Percentiles rank a stretch among this genome's conserved stretches.
Evolutionary conservation across 2,797 vertebrate genomes (phyloP).

Genomic region (Tamandua tetradactyla): DNA sequence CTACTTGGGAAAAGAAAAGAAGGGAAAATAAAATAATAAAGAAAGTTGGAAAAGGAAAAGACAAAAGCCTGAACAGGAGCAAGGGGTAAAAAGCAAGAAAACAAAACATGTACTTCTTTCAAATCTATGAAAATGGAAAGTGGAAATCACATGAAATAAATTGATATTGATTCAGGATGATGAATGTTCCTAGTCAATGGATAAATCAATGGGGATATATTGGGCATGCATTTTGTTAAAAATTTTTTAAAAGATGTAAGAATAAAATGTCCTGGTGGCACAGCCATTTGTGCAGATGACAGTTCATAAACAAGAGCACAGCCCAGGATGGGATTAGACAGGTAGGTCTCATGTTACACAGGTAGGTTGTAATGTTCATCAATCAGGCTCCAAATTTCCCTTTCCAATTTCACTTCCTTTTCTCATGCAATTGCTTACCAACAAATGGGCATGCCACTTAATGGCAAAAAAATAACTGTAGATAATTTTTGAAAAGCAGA

Average conservation of each 20-base stretch:
- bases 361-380: too few species aligned
- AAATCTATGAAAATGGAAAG: background rate
- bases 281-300: accelerated
- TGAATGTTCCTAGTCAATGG: background rate
- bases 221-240: background rate
- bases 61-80: background rate
- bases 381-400: accelerated
- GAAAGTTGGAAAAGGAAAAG: background rate
- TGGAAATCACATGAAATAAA: background rate
- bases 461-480: background rate
- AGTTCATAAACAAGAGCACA: background rate
- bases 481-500: background rate
- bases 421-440: background rate
- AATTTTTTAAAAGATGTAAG: background rate
- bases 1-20: background rate
- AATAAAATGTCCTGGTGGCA: background rate
- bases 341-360: accelerated
- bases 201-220: background rate
- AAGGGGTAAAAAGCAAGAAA: background rate
- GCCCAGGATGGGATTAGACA: accelerated
- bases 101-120: background rate
- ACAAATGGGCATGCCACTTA: background rate
- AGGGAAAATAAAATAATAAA: background rate
- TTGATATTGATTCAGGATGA: background rate
- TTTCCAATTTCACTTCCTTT: background rate